These are phyloP conservation scores for Scalopus aquaticus DNA, from an alignment of 2,113 vertebrate species.

Conservation along the genomic window DNA sequence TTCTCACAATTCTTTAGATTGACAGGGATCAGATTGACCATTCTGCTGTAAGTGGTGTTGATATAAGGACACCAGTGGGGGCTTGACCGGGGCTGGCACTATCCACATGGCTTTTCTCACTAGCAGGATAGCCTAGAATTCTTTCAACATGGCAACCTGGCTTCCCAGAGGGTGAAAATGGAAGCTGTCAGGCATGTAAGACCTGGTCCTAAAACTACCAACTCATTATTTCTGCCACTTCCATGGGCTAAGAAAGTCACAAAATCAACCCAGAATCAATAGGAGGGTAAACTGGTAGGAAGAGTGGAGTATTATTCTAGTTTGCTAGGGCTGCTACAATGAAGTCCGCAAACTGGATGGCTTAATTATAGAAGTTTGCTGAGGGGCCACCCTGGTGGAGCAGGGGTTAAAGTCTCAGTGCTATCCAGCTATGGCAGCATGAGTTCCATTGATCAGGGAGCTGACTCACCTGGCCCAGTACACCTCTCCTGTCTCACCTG, in stretches of 20 bases:
- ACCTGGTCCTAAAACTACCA: not conserved
- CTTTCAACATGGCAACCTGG: not conserved
- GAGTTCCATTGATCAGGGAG: too few species aligned
- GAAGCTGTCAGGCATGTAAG: not conserved
- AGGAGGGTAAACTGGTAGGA: too few species aligned
- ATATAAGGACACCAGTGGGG: not conserved
- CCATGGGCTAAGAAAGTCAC: not conserved
- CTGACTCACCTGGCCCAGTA: too few species aligned
- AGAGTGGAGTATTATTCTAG: too few species aligned
- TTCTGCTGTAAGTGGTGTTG: not conserved
- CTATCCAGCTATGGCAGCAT: too few species aligned
- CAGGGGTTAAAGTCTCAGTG: too few species aligned
- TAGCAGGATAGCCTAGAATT: not conserved
- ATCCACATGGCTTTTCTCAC: not conserved
- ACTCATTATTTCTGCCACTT: not conserved
- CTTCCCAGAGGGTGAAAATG: not conserved
- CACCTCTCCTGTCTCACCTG: too few species aligned
- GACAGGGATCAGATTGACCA: not conserved
- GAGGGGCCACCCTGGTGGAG: not conserved
- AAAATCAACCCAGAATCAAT: not conserved
- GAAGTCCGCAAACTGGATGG: too few species aligned
- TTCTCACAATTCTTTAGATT: not conserved
- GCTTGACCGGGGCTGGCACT: not conserved
- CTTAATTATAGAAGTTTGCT: not conserved
- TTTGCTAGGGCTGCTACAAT: too few species aligned